Evolutionary conservation across 1,140 invertebrate species (phyloP), one percentile per base, ranked within the genome.

Genomic region (Saccostrea echinata): DNA sequence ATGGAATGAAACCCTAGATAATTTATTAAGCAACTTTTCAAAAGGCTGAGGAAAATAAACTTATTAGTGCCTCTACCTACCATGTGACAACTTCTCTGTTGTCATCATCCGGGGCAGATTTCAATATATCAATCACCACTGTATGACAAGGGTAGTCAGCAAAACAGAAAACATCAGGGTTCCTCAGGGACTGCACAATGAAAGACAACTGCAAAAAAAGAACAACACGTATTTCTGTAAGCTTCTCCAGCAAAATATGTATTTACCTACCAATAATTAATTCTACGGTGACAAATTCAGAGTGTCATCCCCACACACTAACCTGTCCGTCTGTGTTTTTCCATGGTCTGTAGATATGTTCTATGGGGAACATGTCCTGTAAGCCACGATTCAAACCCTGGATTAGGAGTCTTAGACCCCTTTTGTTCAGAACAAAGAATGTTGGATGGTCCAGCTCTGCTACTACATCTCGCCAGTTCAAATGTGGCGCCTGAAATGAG

Each of bases 81-180:
- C 98, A 99, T 8, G 97, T 97, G 57, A 97, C 96, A 53, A 98
- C 96, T 94, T 99, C 98, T 93, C 98, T 98, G 92, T 98, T 98
- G 52, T 99, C 98, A 84, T 96, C 95, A 96, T 99, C 98, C 0
- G 98, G 98, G 21, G 97, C 97, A 24, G 98, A 97, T 95, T 99
- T 99, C 13, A 99, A 94, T 87, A 98, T 96, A 91, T 99, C 98
- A 86, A 98, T 97, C 1, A 97, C 95, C 3, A 98, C 97, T 11
- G 97, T 96, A 91, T 97, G 97, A 94, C 97, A 98, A 0, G 97
- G 97, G 95, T 98, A 97, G 94, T 99, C 98, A 83, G 97, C 97
- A 94, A 99, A 98, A 93, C 97, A 98, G 94, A 99, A 99, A 53
- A 99, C 96, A 94, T 99, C 98, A 0, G 98, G 96, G 95, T 98